Conservation (phyloP, 1,140 invertebrate genomes). For the Hypsibius dujardini region DNA sequence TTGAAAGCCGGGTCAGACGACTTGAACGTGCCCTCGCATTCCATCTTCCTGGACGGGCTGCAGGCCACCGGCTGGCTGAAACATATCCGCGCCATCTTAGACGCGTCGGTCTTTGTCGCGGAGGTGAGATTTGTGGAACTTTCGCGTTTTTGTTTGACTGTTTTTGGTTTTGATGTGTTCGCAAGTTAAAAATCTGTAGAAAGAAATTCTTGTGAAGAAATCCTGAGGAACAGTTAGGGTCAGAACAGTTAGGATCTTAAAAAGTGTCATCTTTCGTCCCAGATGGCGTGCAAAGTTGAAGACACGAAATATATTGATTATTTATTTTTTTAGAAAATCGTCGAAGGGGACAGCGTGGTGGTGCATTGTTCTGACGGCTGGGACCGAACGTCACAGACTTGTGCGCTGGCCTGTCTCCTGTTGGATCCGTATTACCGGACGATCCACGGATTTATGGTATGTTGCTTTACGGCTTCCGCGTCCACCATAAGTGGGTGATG, state of each 20-base stretch:
- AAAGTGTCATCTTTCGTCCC: no score
- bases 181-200: no score
- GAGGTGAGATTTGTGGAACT: conserved; percentile 37
- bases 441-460: conserved; percentile 77
- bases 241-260: no score
- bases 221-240: no score
- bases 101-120: conserved; percentile 76
- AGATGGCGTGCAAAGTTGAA: no score
- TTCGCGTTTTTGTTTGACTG: no score
- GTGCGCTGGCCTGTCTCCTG: conserved; percentile 70
- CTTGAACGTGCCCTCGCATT: conserved; percentile 66
- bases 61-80: conserved; percentile 88
- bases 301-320: no score
- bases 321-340: conserved; percentile 32
- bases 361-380: conserved; percentile 96
- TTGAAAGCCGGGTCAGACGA: conserved; percentile 32
- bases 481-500: neutral
- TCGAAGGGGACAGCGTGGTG: conserved; percentile 67
- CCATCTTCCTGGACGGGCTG: conserved; percentile 68
- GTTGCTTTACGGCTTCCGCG: neutral
- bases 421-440: conserved; percentile 92
- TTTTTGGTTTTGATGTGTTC: no score
- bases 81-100: conserved; percentile 80
- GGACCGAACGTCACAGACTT: conserved; percentile 93
- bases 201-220: no score